phyloP scores from a whole-genome alignment of 2,797 vertebrate genomes.

The Molossus molossus region DNA sequence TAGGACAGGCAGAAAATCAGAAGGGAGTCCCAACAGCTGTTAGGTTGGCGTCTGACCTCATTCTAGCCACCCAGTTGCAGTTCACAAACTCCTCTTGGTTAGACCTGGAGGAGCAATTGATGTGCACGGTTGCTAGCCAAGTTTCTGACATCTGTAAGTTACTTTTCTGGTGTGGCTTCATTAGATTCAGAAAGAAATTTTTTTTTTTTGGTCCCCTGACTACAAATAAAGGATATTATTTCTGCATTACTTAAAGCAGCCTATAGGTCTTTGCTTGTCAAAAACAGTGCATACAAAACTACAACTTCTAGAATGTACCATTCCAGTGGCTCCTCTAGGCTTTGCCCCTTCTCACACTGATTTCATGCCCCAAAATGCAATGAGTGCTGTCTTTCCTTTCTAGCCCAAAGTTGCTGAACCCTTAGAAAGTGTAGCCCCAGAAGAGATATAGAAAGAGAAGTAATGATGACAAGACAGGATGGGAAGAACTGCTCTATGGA shows the following conservation, averaged over 20 bases:
- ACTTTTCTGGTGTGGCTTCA: constrained; percentile 30
- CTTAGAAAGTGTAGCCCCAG: background rate
- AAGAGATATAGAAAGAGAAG: background rate
- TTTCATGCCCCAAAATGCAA: background rate
- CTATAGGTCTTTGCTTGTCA: background rate
- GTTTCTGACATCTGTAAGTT: background rate
- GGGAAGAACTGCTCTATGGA: background rate
- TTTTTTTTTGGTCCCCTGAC: background rate
- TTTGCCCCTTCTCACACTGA: background rate
- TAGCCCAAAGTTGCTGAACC: background rate
- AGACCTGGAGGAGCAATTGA: background rate
- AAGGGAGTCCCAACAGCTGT: background rate
- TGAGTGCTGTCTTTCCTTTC: background rate
- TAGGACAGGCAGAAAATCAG: background rate
- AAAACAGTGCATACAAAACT: background rate
- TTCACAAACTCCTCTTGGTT: background rate
- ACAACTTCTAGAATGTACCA: background rate
- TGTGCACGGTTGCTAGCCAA: background rate
- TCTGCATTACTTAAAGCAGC: background rate
- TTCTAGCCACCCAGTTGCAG: background rate
- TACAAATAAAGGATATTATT: background rate
- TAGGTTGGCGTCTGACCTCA: background rate
- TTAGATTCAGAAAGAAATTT: background rate
- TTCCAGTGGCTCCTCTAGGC: background rate
- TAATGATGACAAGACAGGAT: background rate